Evolutionary conservation across 2,888 invertebrate genomes (phyloP), one percentile per base, ranked within the genome.

Genomic region (Mimachlamys varia): DNA sequence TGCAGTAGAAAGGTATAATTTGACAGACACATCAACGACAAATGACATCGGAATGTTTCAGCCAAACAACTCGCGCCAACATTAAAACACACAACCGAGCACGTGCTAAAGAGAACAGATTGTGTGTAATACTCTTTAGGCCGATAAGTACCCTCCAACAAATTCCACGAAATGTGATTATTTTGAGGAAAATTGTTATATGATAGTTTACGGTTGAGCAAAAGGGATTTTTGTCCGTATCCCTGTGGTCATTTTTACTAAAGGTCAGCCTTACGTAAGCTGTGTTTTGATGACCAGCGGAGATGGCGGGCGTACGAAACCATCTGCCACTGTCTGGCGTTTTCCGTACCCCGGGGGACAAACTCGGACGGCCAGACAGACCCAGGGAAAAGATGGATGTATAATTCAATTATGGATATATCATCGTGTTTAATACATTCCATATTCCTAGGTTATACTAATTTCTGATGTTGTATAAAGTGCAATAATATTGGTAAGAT

Each of bases 301-400:
- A 33, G 76, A 76, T 76, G 76, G 22, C 33, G 33, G 33, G 76
- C 27, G 76, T 76, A 27, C 76, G 76, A 76, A n/a, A 76, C 76
- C 76, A 76, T 76, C 76, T 76, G 76, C 76, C 33, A 22, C 33
- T 33, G 76, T 76, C 76, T 76, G 76, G 76, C 12, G 76, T 33
- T 27, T 12, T 27, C 33, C 13, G 76, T 76, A 33, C 76, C 76
- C 33, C 33, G 33, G 76, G 76, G 76, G 27, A 76, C 27, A 27
- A 62, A 13, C 76, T 62, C 76, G 76, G 76, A 76, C 76, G 27
- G 27, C 76, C 76, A 76, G 76, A 76, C 76, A 76, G 76, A 76
- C 76, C 3, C 0, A 4, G 76, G 76, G 13, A 76, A 76, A 27
- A 0, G 76, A 76, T 76, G 27, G 76, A 76, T 33, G 33, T 27